Base-by-base conservation (phyloP, 2,113 vertebrate species). In the Scomber colias region DNA sequence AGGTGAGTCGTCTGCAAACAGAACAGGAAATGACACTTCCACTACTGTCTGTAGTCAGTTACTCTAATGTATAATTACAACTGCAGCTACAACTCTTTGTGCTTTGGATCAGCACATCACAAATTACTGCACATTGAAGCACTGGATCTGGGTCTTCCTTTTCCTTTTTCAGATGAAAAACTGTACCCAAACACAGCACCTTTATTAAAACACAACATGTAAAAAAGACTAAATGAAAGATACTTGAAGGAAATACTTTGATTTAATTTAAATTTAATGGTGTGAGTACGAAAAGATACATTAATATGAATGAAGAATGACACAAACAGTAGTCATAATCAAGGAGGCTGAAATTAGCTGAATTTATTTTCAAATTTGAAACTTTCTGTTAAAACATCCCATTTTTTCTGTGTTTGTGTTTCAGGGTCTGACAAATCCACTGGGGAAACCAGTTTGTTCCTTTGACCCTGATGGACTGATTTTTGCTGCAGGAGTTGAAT, bases 391-490 rank as follows among this genome's bases (percentile, higher is more conserved):
- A 12, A 9, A 12, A 3, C 2, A 6, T 65, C 9, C 59, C 5
- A 30, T 4, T 57, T 48, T 53, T 16, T 66, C 5, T 56, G 24
- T 65, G 46, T 31, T 55, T 87, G 51, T 86, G 11, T 84, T 81
- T 71, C 92, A 99, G 98, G 98, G 97, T 62, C 90, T 98, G 71
- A 99, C 98, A 92, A 97, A 99, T 92, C 95, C 98, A 11, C 96
- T 98, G 67, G 98, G 97, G 44, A 98, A 97, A 78, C 97, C 98
- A n/a, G 96, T 99, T 5, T 99, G 98, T 81, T 98, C 97, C 17
- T 99, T 99, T 93, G 98, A 99, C 85, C 98, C 97, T 11, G 98
- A 99, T 83, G 98, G 98, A 5, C 93, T 99, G 83, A 98, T 99
- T 94, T 99, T 99, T 94, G 98, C 98, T 55, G 98, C 97, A 49